These are phyloP conservation scores for Corella eumyota DNA, from an alignment of 23 tunicate genomes.

Conservation along the genomic window DNA sequence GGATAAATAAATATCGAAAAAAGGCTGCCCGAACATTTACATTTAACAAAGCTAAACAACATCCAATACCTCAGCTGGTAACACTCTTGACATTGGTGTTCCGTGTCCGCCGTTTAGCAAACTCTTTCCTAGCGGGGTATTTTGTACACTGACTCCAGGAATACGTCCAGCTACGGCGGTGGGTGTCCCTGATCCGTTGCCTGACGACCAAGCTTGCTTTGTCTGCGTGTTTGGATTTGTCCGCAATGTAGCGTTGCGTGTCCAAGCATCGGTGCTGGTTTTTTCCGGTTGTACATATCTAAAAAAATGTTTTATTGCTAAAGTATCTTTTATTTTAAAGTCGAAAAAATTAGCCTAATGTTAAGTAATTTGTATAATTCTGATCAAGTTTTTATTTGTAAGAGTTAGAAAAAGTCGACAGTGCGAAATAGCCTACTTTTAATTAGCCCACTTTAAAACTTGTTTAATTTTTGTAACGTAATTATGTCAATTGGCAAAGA, in stretches of 20 bases:
- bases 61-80: conserved; percentile 2
- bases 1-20: no score
- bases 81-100: background rate
- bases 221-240: conserved; percentile 1
- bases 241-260: conserved; percentile 45
- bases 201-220: conserved; percentile 44
- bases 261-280: conserved; percentile 61
- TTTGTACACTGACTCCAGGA: conserved; percentile 32
- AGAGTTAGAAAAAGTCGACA: no score
- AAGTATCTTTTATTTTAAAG: background rate
- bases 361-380: no score
- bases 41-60: no score
- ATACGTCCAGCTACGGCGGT: conserved; percentile 38
- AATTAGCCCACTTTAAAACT: no score
- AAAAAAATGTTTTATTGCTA: background rate
- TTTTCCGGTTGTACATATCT: conserved; percentile 83
- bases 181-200: conserved; percentile 23
- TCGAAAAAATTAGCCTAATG: background rate
- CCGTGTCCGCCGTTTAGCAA: background rate
- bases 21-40: no score
- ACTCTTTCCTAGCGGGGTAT: conserved; percentile 10
- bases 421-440: no score
- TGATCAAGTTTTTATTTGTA: no score
- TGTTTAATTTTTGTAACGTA: no score
- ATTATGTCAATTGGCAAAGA: no score